Percentiles rank a stretch among this genome's conserved stretches.
phyloP scores from a whole-genome alignment of 2,797 vertebrate species.

The Acanthornis magna region DNA sequence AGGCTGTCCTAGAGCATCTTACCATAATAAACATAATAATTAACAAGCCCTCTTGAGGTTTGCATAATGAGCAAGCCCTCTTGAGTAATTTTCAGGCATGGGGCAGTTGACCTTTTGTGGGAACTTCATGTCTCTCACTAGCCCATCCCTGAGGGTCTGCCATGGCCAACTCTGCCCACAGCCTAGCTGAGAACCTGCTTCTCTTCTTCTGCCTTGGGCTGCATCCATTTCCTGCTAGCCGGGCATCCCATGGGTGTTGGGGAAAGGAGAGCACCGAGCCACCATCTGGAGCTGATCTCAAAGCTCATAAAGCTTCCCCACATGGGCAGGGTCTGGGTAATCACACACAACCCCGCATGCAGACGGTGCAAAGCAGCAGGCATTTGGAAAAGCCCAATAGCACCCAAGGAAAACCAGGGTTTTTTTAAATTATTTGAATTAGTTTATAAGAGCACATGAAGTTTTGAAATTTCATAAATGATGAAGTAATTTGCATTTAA shows the following conservation, averaged over 20 bases:
- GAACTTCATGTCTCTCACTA: neutral
- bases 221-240: neutral
- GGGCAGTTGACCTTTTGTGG: neutral
- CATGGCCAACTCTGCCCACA: neutral
- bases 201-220: neutral
- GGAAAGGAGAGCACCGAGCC: neutral
- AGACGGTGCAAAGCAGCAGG: neutral
- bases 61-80: neutral
- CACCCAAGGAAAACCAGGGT: neutral
- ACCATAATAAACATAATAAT: neutral
- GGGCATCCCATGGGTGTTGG: neutral
- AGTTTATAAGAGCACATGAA: neutral
- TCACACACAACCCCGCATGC: neutral
- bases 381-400: neutral
- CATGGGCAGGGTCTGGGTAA: neutral
- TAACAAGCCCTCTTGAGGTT: neutral
- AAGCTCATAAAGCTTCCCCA: neutral
- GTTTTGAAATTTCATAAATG: conserved; percentile 4
- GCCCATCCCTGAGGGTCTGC: neutral
- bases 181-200: neutral
- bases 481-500: conserved; percentile 31
- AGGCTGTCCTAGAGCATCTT: neutral
- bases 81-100: neutral
- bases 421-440: neutral
- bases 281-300: neutral